Conservation (phyloP, 2,113 vertebrate species). For the Crotalus helleri region DNA sequence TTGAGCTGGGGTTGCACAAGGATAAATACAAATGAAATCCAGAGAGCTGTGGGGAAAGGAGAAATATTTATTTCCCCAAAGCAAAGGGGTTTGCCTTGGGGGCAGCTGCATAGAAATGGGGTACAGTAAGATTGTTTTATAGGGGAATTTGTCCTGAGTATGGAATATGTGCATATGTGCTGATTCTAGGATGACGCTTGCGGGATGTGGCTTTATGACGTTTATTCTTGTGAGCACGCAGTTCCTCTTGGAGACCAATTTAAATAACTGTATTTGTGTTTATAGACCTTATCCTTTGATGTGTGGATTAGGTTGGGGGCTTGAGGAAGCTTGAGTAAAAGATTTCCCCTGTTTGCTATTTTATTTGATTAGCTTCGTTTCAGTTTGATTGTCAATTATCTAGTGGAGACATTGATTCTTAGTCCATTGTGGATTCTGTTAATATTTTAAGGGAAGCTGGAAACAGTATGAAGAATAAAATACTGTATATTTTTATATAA, state of each 20-base stretch:
- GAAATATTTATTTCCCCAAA: neutral
- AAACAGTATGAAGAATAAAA: neutral
- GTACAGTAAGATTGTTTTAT: neutral
- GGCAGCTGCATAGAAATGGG: neutral
- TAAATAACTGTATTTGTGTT: neutral
- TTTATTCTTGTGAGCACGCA: neutral
- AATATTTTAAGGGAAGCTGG: neutral
- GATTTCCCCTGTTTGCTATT: neutral
- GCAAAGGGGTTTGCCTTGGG: neutral
- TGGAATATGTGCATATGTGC: neutral
- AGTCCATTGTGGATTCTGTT: neutral
- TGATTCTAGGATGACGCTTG: neutral
- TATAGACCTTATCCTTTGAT: neutral
- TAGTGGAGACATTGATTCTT: neutral
- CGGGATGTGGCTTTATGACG: neutral
- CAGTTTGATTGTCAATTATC: neutral
- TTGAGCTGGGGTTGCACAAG: neutral
- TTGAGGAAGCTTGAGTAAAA: neutral
- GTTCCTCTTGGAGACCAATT: neutral
- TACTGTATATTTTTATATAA: neutral
- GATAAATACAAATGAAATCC: neutral
- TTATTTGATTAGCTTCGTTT: neutral
- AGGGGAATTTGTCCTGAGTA: neutral
- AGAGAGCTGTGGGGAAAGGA: neutral
- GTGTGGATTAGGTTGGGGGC: neutral